A percentile compares a stretch with the other conserved stretches of the same genome.
These are phyloP conservation scores for Penaeus indicus DNA, from an alignment of 1,140 invertebrate species.

Conservation along the genomic window DNA sequence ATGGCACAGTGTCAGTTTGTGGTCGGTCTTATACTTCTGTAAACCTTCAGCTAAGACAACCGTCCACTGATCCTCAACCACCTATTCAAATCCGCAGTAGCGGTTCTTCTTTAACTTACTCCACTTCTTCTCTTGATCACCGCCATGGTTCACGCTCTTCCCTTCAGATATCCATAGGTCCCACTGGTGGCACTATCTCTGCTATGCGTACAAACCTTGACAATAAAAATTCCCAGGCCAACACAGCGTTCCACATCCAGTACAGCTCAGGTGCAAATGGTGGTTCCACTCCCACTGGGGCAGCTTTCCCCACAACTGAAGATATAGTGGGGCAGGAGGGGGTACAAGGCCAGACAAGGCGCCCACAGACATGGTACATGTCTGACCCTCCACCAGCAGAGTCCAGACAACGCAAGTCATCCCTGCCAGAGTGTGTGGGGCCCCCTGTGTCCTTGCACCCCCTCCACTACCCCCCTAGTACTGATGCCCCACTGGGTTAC, in stretches of 20 bases:
- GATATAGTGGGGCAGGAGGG: slow-evolving; percentile 58
- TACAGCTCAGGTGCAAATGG: slow-evolving; percentile 58
- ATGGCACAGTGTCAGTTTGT: slow-evolving; percentile 61
- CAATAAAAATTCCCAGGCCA: slow-evolving; percentile 64
- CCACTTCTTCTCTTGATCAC: slow-evolving; percentile 65
- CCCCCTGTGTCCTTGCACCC: slow-evolving; percentile 58
- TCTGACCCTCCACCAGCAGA: slow-evolving; percentile 46
- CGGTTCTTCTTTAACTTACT: slow-evolving; percentile 65
- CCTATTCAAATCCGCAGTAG: slow-evolving; percentile 64
- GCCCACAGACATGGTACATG: slow-evolving; percentile 57
- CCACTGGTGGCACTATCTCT: slow-evolving; percentile 66
- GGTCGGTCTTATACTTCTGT: slow-evolving; percentile 65
- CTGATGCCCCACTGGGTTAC: slow-evolving; percentile 45
- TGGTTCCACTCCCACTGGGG: slow-evolving; percentile 53
- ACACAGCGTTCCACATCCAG: slow-evolving; percentile 66
- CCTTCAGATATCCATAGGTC: slow-evolving; percentile 66
- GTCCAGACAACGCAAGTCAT: slow-evolving; percentile 48
- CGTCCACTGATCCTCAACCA: slow-evolving; percentile 62
- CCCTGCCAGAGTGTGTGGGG: slow-evolving; percentile 59
- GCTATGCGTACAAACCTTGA: slow-evolving; percentile 66
- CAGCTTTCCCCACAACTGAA: slow-evolving; percentile 53
- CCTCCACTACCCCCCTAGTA: slow-evolving; percentile 58
- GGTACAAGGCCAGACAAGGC: slow-evolving; percentile 45
- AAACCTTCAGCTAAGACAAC: slow-evolving; percentile 65
- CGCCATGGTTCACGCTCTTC: slow-evolving; percentile 66